A percentile compares a stretch with the other conserved stretches of the same genome.
Conservation (phyloP, 2,113 vertebrate genomes). For the Lasiurus borealis region DNA sequence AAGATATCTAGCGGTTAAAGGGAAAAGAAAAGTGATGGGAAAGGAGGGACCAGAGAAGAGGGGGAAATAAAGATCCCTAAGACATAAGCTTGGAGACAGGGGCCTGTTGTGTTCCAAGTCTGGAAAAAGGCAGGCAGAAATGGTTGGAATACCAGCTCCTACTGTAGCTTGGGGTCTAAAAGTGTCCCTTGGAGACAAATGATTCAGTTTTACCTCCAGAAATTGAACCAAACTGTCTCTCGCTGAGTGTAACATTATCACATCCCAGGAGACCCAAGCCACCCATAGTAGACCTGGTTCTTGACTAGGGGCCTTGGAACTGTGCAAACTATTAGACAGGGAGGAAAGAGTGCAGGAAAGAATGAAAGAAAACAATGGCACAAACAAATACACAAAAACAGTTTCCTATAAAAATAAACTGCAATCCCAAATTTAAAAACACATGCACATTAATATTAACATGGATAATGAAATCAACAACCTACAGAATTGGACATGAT, state of each 20-base stretch:
- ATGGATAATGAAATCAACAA: background rate
- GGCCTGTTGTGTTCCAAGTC: background rate
- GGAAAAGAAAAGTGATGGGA: background rate
- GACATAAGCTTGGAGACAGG: background rate
- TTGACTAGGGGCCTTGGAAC: background rate
- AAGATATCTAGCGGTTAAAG: conserved; percentile 1
- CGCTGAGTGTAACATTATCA: background rate
- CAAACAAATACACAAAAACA: background rate
- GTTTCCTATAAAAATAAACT: background rate
- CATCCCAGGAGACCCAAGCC: background rate
- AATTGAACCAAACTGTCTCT: background rate
- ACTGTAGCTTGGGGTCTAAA: background rate
- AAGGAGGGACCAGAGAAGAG: background rate
- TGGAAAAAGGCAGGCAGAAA: background rate
- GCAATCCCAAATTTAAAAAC: background rate
- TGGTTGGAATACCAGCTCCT: background rate
- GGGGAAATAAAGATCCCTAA: background rate
- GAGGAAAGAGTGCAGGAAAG: background rate
- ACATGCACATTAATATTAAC: background rate
- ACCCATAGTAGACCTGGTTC: background rate
- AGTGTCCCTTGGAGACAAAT: background rate
- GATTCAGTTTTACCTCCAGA: background rate
- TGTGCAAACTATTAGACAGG: background rate
- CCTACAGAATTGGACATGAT: background rate
- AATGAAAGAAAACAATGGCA: background rate